Evolutionary conservation across 2,888 invertebrate species (phyloP).

Genomic region (Lydus trimaculatus): DNA sequence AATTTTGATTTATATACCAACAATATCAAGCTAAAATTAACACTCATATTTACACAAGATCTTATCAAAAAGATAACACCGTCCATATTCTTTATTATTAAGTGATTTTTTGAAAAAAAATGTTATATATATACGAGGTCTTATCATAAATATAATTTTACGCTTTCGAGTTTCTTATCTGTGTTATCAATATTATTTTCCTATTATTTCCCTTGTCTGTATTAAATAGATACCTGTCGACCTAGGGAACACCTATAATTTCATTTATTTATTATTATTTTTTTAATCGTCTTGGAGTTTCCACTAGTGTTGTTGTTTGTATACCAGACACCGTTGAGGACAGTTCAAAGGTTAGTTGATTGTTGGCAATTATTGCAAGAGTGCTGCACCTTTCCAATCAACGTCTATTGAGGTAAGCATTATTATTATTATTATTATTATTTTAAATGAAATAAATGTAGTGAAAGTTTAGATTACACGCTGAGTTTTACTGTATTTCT

Average conservation of each 20-base stretch:
- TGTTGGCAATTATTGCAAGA: not conserved
- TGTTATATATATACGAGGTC: too few relatives aligned
- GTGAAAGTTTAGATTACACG: not conserved
- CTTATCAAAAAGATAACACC: too few relatives aligned
- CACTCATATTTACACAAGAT: too few relatives aligned
- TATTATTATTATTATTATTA: too few relatives aligned
- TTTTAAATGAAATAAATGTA: too few relatives aligned
- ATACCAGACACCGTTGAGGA: not conserved
- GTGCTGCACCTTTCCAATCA: not conserved
- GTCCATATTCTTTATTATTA: too few relatives aligned
- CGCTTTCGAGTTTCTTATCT: constrained; percentile 39
- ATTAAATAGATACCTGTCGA: not conserved
- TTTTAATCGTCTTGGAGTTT: not conserved
- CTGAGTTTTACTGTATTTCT: not conserved
- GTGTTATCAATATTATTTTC: constrained; percentile 49
- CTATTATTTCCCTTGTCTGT: constrained; percentile 26
- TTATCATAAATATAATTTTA: constrained; percentile 11
- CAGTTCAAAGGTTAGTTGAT: not conserved
- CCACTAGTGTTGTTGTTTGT: not conserved
- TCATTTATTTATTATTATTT: not conserved
- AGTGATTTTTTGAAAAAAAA: too few relatives aligned
- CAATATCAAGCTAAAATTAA: too few relatives aligned
- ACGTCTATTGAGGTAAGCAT: too few relatives aligned
- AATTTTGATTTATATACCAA: too few relatives aligned
- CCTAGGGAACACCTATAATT: not conserved